Evolutionary conservation across 2,113 vertebrate species (phyloP).

Genomic region (Anhinga anhinga): DNA sequence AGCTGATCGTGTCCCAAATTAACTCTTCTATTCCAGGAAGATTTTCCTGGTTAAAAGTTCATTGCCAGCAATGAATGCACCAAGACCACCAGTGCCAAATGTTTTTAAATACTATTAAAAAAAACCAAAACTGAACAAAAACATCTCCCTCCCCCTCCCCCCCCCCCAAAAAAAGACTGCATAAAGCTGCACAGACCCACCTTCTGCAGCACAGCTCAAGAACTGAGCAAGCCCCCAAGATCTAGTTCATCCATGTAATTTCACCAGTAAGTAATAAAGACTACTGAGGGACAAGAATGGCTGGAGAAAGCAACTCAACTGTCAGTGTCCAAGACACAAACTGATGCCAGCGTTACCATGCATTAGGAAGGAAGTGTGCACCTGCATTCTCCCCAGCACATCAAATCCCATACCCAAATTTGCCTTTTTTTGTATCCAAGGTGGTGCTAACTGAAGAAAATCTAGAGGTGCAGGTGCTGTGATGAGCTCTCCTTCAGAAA

Average conservation of each 20-base stretch:
- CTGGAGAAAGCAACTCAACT: not conserved
- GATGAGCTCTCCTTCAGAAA: not conserved
- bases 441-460: not conserved
- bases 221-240: not conserved
- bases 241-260: not conserved
- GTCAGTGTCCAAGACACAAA: not conserved
- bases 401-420: not conserved
- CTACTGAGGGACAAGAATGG: not conserved
- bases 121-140: not conserved
- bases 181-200: not conserved
- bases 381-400: not conserved
- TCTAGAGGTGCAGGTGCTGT: not conserved
- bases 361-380: not conserved
- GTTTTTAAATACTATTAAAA: not conserved
- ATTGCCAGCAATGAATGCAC: not conserved
- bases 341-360: not conserved
- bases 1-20: not conserved
- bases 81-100: not conserved
- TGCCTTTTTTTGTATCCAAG: not conserved
- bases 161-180: not conserved
- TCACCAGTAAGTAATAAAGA: not conserved
- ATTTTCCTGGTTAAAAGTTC: not conserved
- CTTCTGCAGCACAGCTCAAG: not conserved
- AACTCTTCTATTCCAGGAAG: not conserved
- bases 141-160: rapidly evolving